Conservation (phyloP, 2,113 vertebrate genomes). For the Felis chaus region DNA sequence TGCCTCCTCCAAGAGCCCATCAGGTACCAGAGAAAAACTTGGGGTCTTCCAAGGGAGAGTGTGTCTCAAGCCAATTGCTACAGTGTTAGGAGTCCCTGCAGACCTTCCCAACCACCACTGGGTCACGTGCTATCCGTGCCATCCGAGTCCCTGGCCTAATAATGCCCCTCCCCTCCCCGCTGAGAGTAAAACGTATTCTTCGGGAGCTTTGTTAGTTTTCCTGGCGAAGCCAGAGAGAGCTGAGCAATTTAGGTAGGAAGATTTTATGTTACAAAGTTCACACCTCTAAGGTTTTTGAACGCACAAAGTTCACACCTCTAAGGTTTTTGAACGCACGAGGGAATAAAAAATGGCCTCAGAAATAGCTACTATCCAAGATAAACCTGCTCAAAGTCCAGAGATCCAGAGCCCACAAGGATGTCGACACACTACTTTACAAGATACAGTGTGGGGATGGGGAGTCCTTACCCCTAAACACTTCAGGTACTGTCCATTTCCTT, state of each 20-base stretch:
- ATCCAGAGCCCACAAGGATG: neutral
- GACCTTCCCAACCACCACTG: neutral
- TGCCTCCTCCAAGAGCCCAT: constrained; percentile 55
- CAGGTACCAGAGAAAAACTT: constrained; percentile 49
- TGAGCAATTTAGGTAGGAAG: neutral
- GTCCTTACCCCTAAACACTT: neutral
- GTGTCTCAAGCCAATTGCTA: neutral
- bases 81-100: neutral
- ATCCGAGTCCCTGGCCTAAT: neutral
- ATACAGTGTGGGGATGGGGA: neutral
- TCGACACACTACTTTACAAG: neutral
- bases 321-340: neutral
- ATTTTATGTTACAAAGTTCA: constrained; percentile 19
- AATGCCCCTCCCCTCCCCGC: neutral
- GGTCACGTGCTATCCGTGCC: neutral
- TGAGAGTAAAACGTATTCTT: neutral
- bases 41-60: neutral
- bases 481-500: neutral
- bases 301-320: neutral
- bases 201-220: neutral
- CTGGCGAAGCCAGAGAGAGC: neutral
- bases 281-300: neutral
- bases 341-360: neutral
- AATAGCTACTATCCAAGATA: neutral
- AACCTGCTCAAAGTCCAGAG: neutral